These are phyloP conservation scores for Tetramorium simillimum DNA, from an alignment of 1,140 invertebrate genomes.

Conservation along the genomic window DNA sequence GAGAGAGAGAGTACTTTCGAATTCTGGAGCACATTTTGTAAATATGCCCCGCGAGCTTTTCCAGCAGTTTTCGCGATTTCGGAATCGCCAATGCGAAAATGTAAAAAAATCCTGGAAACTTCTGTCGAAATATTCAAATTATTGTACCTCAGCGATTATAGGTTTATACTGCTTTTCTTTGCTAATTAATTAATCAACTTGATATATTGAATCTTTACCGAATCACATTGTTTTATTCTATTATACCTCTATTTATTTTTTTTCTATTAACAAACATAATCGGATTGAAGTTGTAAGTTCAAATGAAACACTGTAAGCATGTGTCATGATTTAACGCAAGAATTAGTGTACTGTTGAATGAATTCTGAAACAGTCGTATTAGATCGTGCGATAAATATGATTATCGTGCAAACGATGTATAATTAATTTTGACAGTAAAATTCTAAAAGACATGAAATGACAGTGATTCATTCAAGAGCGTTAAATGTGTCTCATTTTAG, in stretches of 20 bases:
- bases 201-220: neutral
- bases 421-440: constrained; percentile 4
- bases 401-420: constrained; percentile 4
- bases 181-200: neutral
- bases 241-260: neutral
- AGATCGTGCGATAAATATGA: constrained; percentile 3
- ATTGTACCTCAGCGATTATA: neutral
- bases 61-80: neutral
- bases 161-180: neutral
- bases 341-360: constrained; percentile 16
- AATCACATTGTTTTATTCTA: neutral
- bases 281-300: neutral
- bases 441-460: neutral
- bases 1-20: neutral
- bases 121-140: neutral
- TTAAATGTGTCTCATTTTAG: neutral
- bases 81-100: neutral
- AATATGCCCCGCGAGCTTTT: neutral
- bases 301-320: neutral
- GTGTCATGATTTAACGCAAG: neutral
- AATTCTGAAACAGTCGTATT: neutral
- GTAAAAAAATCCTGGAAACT: neutral
- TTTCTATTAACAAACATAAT: neutral
- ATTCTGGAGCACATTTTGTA: neutral
- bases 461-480: neutral